Evolutionary conservation across 2,113 vertebrate species (phyloP).

Genomic region (Blennius ocellaris): DNA sequence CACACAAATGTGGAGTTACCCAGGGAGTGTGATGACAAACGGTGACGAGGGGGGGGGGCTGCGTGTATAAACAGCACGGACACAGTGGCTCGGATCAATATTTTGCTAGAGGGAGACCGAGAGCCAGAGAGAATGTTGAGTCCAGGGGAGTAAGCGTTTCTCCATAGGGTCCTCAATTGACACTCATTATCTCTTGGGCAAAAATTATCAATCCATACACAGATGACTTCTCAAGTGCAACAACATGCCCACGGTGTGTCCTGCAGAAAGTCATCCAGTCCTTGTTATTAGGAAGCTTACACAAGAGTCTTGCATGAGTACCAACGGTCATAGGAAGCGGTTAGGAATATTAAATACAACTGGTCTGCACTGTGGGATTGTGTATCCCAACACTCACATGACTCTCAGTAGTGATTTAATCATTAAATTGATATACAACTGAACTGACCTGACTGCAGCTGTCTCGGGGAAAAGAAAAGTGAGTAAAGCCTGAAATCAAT

Average conservation of each 20-base stretch:
- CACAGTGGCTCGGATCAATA: constrained; percentile 55
- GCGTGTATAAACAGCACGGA: constrained; percentile 17
- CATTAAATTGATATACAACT: neutral
- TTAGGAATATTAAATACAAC: neutral
- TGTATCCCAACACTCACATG: neutral
- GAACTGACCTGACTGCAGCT: neutral
- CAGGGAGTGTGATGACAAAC: constrained; percentile 20
- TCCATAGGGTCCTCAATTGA: constrained; percentile 26
- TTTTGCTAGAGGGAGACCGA: constrained; percentile 54
- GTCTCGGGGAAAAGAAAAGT: neutral
- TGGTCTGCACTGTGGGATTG: neutral
- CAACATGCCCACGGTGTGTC: constrained; percentile 15
- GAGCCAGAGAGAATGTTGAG: constrained; percentile 47
- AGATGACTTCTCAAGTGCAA: constrained; percentile 29
- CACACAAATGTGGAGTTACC: constrained; percentile 14
- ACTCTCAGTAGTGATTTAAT: neutral
- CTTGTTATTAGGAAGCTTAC: neutral
- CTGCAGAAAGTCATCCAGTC: neutral
- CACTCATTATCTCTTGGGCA: constrained; percentile 37
- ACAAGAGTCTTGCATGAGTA: neutral
- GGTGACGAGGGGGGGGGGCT: constrained; percentile 1
- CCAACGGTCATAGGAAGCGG: neutral
- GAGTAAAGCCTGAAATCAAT: too few species aligned
- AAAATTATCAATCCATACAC: constrained; percentile 42
- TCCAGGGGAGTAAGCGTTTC: constrained; percentile 48